Base-by-base conservation (phyloP, 2,797 vertebrate species). In the Dallia pectoralis region DNA sequence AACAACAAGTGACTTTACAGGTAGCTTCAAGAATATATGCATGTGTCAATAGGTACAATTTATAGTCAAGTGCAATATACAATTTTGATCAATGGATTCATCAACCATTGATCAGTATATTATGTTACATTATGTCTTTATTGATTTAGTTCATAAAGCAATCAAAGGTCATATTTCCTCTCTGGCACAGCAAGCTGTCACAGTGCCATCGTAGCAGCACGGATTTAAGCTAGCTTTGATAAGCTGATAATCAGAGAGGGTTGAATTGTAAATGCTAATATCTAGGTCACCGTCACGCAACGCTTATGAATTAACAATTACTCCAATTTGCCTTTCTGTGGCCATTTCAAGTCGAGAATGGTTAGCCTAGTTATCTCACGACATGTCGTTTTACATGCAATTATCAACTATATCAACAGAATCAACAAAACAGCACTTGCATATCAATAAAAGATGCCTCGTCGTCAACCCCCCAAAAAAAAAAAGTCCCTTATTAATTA, bases 271-370 rank as follows among this genome's bases (percentile, higher is more conserved):
- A 83, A 87, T 87, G 77, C 76, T 80, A 77, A 76, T 82, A 91
- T 91, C 81, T 92, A 90, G 91, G 90, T 91, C 89, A 90, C 81
- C 22, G 90, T 91, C 89, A 90, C 81, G 25, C 74, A 83, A 85
- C 74, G 47, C 75, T 83, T 32, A 67, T 75, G 72, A 84, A 87
- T 81, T 44, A 86, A 81, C 78, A 86, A 73, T 74, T 72, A 75
- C 53, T 78, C 49, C 72, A 78, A n/a, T 87, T 78, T 67, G 67
- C 68, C 85, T 73, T 11, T 19, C 71, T 79, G 78, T 68, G 73
- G 48, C 51, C n/a, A 73, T 74, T 84, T 85, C 66, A 72, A 79
- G 63, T 29, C 63, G 30, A 30, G 72, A 27, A 61, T 0, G 14
- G 73, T 40, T 18, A 72, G n/a, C 25, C 25, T 30, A 9, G 15